Conservation (phyloP, 2,797 vertebrate genomes). For the Siniperca obscura region DNA sequence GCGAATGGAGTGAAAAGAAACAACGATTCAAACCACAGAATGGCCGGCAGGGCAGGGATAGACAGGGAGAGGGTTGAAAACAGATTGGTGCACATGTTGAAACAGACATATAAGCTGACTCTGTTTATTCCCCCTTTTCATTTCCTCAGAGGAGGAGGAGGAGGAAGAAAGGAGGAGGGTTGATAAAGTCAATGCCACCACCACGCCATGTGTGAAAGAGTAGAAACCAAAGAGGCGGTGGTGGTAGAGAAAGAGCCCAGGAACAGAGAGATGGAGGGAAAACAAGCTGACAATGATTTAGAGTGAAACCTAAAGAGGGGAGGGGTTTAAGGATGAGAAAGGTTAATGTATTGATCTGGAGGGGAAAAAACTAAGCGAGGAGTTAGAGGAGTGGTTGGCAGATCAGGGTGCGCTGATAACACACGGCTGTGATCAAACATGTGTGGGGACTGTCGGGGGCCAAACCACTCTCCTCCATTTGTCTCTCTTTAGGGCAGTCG, state of each 20-base stretch:
- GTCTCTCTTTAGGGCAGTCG: conserved; percentile 70
- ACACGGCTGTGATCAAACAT: conserved; percentile 73
- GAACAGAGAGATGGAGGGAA: conserved; percentile 42
- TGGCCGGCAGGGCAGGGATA: conserved; percentile 4
- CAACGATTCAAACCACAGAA: conserved; percentile 36
- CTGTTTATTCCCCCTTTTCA: conserved; percentile 52
- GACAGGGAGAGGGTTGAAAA: conserved; percentile 49
- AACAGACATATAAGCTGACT: conserved; percentile 78
- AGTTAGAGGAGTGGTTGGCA: conserved; percentile 59
- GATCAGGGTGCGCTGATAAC: conserved; percentile 66
- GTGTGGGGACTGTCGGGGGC: conserved; percentile 45
- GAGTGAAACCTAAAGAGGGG: conserved; percentile 59
- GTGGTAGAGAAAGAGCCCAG: conserved; percentile 36
- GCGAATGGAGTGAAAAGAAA: conserved; percentile 3
- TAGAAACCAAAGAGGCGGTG: conserved; percentile 58
- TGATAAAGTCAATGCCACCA: conserved; percentile 69
- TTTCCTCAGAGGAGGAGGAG: conserved; percentile 46
- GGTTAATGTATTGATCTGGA: conserved; percentile 81
- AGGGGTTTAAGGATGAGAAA: conserved; percentile 70
- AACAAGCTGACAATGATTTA: conserved; percentile 74
- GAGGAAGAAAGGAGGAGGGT: conserved; percentile 36
- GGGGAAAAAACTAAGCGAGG: conserved; percentile 62
- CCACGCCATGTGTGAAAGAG: conserved; percentile 50
- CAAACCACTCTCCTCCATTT: conserved; percentile 65
- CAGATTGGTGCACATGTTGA: conserved; percentile 71